phyloP scores from a whole-genome alignment of 2,797 vertebrate species.

The Hylomyscus alleni region DNA sequence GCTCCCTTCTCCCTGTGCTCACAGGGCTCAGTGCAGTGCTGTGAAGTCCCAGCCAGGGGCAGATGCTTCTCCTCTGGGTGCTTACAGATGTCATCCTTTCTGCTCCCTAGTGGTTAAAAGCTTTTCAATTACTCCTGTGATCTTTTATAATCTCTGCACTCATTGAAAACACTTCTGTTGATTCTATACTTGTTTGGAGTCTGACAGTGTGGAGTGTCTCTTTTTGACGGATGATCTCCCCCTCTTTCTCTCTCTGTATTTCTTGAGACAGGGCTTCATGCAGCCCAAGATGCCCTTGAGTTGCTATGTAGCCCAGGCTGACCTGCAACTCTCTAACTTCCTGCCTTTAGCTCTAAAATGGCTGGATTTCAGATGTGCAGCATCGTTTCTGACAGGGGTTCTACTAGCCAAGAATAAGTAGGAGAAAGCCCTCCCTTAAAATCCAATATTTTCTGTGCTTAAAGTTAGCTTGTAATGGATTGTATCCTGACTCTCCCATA shows the following conservation, averaged over 20 bases:
- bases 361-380: background rate
- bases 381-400: background rate
- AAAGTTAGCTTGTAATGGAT: background rate
- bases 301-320: background rate
- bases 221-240: background rate
- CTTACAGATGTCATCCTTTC: slow-evolving; percentile 7
- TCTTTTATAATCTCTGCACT: background rate
- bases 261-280: background rate
- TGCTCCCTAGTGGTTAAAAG: background rate
- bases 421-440: background rate
- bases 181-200: slow-evolving; percentile 16
- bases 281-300: background rate
- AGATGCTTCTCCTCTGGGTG: background rate
- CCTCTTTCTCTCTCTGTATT: background rate
- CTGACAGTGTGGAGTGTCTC: background rate
- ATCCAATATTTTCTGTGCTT: background rate
- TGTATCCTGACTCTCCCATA: background rate
- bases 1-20: background rate
- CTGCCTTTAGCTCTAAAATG: background rate
- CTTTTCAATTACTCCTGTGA: background rate
- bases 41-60: background rate
- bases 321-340: background rate
- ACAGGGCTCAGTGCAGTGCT: background rate
- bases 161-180: background rate
- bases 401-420: background rate